Conservation (phyloP, 2,113 vertebrate genomes). For the Apteryx owenii region DNA sequence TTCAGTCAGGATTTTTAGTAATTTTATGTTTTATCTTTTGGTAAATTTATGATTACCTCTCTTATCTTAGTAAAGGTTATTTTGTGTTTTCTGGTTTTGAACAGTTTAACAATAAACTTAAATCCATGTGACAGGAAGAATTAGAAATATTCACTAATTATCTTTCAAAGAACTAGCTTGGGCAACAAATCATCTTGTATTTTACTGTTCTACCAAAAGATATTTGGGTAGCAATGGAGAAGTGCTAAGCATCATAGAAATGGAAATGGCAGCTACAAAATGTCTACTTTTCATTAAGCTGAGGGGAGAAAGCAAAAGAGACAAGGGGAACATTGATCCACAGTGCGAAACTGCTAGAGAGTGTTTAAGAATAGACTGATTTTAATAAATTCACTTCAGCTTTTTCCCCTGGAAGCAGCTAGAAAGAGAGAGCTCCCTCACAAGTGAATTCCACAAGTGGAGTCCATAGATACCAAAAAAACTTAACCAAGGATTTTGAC, state of each 20-base stretch:
- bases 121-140: background rate
- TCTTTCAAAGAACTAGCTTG: background rate
- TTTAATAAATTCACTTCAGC: background rate
- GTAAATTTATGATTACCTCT: background rate
- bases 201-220: background rate
- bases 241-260: background rate
- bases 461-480: background rate
- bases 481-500: background rate
- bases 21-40: background rate
- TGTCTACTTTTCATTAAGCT: background rate
- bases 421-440: background rate
- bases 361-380: background rate
- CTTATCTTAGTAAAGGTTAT: background rate
- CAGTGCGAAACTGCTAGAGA: background rate
- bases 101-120: background rate
- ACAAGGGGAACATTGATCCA: background rate
- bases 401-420: background rate
- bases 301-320: background rate
- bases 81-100: background rate
- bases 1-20: background rate
- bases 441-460: background rate
- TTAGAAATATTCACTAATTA: background rate
- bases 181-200: background rate
- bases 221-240: background rate
- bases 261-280: background rate